Conservation (phyloP, 2,797 vertebrate genomes). For the Tiaroga cobitis region DNA sequence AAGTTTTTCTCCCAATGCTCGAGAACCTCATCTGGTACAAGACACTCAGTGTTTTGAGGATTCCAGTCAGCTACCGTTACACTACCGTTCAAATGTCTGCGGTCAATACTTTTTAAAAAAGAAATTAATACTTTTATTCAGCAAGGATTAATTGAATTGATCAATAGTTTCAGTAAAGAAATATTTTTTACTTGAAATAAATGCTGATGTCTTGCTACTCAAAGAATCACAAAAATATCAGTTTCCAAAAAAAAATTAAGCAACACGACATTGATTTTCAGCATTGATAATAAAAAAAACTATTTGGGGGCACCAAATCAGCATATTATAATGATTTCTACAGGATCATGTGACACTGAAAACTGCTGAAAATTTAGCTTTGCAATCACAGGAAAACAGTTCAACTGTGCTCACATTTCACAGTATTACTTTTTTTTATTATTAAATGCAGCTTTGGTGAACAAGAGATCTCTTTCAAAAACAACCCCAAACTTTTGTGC, state of each 20-base stretch:
- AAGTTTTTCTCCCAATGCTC: neutral
- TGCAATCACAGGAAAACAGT: no score
- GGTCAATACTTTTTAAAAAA: neutral
- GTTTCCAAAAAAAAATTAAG: neutral
- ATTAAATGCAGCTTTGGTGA: no score
- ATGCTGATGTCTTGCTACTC: neutral
- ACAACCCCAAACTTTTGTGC: no score
- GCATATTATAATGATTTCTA: neutral
- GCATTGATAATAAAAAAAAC: no score
- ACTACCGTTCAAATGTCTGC: neutral
- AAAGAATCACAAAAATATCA: neutral
- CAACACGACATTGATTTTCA: no score
- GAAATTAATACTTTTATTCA: neutral
- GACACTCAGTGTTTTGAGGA: neutral
- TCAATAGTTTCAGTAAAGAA: neutral
- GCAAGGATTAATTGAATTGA: neutral
- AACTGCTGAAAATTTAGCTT: no score
- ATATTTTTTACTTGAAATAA: neutral
- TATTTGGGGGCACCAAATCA: neutral
- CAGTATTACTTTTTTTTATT: no score
- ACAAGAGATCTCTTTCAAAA: no score
- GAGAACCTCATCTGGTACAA: slow-evolving; percentile 1
- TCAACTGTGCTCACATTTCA: no score
- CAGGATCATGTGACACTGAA: no score
- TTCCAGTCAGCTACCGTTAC: neutral